phyloP scores from a whole-genome alignment of 2,797 vertebrate species.

The Coilia nasus region DNA sequence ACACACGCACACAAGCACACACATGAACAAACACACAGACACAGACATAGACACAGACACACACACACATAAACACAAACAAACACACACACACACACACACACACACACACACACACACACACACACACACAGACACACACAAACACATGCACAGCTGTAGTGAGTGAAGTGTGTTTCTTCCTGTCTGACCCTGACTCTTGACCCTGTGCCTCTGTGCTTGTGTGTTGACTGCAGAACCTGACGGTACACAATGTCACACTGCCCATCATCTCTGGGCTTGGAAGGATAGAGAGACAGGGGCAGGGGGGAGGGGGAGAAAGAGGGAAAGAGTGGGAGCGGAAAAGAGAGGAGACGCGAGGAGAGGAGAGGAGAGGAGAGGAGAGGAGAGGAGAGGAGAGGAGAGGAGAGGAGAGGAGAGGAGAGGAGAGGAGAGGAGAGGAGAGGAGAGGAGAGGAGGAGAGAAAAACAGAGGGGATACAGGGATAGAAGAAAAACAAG shows the following conservation, averaged over 20 bases:
- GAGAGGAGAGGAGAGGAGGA: not conserved
- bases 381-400: no score
- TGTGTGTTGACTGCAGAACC: not conserved
- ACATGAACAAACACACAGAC: not conserved
- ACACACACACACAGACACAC: slow-evolving; percentile 18
- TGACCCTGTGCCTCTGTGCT: not conserved
- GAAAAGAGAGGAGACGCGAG: not conserved
- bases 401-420: no score
- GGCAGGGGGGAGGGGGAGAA: not conserved
- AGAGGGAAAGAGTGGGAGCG: no score
- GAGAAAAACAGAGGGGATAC: not conserved
- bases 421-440: not conserved
- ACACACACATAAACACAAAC: no score
- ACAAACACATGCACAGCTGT: slow-evolving; percentile 14
- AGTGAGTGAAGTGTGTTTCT: not conserved
- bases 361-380: not conserved
- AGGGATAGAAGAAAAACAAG: not conserved
- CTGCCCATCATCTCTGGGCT: not conserved
- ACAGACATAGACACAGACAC: no score
- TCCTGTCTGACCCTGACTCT: not conserved
- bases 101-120: not conserved
- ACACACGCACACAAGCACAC: not conserved
- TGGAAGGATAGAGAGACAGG: not conserved
- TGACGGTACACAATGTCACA: not conserved
- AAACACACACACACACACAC: not conserved